Percentiles rank a stretch among this genome's conserved stretches.
Conservation (phyloP, 2,797 vertebrate genomes). For the Sitta carolinensis region DNA sequence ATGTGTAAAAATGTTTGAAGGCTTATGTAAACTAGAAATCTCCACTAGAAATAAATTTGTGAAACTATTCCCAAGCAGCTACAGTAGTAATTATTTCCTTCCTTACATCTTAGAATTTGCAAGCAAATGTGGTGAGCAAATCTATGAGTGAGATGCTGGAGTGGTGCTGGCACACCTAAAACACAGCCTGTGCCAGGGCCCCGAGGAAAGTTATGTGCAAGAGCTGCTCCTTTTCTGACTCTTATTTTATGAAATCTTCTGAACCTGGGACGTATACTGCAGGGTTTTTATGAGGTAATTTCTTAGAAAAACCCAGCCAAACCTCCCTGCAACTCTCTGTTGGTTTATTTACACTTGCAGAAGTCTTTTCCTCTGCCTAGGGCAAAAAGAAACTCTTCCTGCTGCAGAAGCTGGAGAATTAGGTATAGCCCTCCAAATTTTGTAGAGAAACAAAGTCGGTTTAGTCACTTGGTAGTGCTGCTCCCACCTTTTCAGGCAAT, state of each 20-base stretch:
- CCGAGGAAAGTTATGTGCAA: background rate
- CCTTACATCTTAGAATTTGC: background rate
- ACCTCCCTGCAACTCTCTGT: background rate
- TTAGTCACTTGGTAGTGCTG: background rate
- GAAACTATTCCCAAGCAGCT: background rate
- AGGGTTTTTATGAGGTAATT: background rate
- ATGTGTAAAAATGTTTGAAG: background rate
- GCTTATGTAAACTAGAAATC: background rate
- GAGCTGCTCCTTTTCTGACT: background rate
- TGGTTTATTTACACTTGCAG: background rate
- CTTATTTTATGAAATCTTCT: background rate
- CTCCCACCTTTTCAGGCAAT: background rate
- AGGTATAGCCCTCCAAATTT: background rate
- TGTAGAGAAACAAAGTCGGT: background rate
- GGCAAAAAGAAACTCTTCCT: background rate
- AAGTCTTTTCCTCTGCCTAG: background rate
- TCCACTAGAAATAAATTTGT: background rate
- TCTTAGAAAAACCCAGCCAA: background rate
- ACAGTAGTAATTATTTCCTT: background rate
- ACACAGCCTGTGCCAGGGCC: background rate
- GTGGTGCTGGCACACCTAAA: background rate
- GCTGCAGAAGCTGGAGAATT: background rate
- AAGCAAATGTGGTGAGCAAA: background rate
- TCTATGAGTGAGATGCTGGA: rapidly evolving
- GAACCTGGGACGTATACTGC: background rate